Conservation (phyloP, 2,888 invertebrate species). For the Xiphydria camelus region DNA sequence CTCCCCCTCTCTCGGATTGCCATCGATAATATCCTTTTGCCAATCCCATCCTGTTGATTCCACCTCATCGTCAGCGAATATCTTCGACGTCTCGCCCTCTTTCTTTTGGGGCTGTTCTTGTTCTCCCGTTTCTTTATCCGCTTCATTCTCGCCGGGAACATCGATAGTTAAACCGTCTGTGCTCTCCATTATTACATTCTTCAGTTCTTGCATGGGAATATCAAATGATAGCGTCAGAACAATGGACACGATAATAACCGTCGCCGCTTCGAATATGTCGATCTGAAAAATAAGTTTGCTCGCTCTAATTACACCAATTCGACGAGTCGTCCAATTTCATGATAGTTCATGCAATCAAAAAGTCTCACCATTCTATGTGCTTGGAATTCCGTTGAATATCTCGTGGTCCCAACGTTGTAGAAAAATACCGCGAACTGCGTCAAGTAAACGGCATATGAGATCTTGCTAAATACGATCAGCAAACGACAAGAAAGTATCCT, state of each 20-base stretch:
- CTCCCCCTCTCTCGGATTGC: constrained; percentile 15
- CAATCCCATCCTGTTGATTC: constrained; percentile 14
- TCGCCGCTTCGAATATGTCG: constrained; percentile 62
- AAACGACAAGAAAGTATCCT: constrained; percentile 62
- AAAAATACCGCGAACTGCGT: constrained; percentile 70
- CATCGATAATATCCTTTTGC: constrained; percentile 26
- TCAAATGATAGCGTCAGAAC: constrained; percentile 67
- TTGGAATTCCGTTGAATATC: constrained; percentile 65
- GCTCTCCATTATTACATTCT: constrained; percentile 55
- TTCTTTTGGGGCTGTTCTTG: constrained; percentile 7
- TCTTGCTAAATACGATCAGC: constrained; percentile 65
- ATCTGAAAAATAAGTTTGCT: constrained; percentile 57
- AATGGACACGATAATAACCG: constrained; percentile 61
- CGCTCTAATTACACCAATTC: constrained; percentile 15
- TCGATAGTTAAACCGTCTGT: constrained; percentile 30
- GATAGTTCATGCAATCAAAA: background rate
- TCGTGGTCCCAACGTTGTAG: constrained; percentile 66
- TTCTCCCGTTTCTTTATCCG: constrained; percentile 3
- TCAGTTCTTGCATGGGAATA: constrained; percentile 67
- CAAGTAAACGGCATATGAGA: constrained; percentile 70
- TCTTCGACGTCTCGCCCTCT: constrained; percentile 2
- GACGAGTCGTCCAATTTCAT: background rate
- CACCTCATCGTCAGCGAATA: constrained; percentile 14
- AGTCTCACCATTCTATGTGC: constrained; percentile 63
- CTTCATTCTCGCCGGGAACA: constrained; percentile 3